phyloP scores from a whole-genome alignment of 2,797 vertebrate genomes.

The Hypotaenidia okinawae region DNA sequence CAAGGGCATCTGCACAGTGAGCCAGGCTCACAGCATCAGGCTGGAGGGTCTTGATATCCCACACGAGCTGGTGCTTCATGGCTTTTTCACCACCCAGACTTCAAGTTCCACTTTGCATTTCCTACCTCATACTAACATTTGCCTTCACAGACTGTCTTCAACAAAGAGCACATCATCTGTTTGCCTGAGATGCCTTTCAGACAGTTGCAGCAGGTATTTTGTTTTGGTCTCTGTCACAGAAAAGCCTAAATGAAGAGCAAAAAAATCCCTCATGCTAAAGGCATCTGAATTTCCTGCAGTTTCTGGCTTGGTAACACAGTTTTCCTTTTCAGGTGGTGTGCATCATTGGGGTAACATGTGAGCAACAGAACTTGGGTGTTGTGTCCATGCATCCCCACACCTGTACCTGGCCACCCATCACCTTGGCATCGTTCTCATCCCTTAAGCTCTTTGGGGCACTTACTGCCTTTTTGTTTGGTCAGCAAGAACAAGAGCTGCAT shows the following conservation, averaged over 20 bases:
- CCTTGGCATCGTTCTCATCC: background rate
- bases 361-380: background rate
- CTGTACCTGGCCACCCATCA: background rate
- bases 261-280: background rate
- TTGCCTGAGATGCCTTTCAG: background rate
- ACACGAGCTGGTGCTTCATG: accelerated
- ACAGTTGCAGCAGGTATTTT: background rate
- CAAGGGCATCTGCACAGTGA: background rate
- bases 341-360: background rate
- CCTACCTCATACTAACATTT: background rate
- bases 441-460: background rate
- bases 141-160: background rate
- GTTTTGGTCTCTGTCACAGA: background rate
- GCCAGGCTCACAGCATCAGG: background rate
- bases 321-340: background rate
- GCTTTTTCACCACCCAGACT: background rate
- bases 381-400: background rate
- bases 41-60: background rate
- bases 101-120: background rate
- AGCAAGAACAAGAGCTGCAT: background rate
- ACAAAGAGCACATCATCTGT: background rate
- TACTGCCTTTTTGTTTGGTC: background rate
- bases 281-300: background rate
- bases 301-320: background rate
- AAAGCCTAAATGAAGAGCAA: background rate